Conservation (phyloP, 2,888 invertebrate genomes). For the Ichneumoninae sp. region DNA sequence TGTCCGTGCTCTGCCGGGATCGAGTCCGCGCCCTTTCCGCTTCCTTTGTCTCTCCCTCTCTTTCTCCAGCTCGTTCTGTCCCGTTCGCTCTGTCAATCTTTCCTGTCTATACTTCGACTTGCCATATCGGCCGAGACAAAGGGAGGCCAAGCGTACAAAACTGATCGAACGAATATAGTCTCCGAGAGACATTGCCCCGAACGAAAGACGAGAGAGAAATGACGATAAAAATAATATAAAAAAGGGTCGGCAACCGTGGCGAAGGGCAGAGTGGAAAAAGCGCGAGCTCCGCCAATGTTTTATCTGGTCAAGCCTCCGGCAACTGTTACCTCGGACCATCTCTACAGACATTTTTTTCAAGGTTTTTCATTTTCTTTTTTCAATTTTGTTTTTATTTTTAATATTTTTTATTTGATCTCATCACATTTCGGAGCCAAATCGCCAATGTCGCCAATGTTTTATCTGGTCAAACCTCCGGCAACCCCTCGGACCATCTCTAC, state of each 20-base stretch:
- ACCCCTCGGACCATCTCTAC: too few species aligned
- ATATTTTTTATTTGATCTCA: conserved; percentile 4
- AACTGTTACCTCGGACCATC: conserved; percentile 53
- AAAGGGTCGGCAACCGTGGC: not conserved
- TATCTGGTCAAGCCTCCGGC: conserved; percentile 33
- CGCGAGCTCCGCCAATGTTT: conserved; percentile 39
- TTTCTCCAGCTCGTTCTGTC: conserved; percentile 4
- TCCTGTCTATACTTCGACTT: conserved; percentile 56
- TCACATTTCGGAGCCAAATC: conserved; percentile 16
- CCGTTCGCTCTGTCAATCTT: conserved; percentile 52
- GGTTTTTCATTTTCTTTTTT: not conserved
- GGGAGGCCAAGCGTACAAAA: conserved; percentile 60
- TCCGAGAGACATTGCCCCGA: conserved; percentile 53
- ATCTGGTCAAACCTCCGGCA: too few species aligned
- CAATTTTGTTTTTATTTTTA: conserved; percentile 16
- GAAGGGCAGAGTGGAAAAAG: conserved; percentile 32
- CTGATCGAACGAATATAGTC: conserved; percentile 65
- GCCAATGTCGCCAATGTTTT: not conserved
- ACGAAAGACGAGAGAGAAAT: conserved; percentile 47
- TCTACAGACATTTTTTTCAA: conserved; percentile 40
- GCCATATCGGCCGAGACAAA: conserved; percentile 61
- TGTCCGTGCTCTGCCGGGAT: conserved; percentile 56
- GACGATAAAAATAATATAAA: conserved; percentile 26
- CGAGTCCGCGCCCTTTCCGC: conserved; percentile 24
- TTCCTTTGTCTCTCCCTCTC: conserved; percentile 31